Evolutionary conservation across 2,888 invertebrate species (phyloP).

Genomic region (Caenorhabditis drosophilae): DNA sequence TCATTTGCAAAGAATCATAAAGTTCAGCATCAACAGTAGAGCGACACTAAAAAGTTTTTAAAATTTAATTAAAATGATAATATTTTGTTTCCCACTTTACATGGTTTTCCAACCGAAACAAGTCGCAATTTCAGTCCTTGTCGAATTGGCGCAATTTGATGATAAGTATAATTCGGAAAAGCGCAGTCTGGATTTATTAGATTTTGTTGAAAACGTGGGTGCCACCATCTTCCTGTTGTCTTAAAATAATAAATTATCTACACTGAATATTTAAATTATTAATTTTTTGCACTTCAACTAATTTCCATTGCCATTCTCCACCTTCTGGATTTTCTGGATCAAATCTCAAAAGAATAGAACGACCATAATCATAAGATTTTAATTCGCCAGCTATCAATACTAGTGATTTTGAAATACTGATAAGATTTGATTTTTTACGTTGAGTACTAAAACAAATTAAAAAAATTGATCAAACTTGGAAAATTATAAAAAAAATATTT

Average conservation of each 20-base stretch:
- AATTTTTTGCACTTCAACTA: too few relatives aligned
- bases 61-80: too few relatives aligned
- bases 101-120: constrained; percentile 12
- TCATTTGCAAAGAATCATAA: neutral
- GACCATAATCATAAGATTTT: constrained; percentile 5
- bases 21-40: too few relatives aligned
- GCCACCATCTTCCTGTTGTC: constrained; percentile 15
- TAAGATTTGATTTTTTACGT: constrained; percentile 4
- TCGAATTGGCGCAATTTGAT: constrained; percentile 9
- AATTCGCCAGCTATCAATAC: constrained; percentile 16
- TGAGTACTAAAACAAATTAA: constrained; percentile 7
- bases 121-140: constrained; percentile 6
- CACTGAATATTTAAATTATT: too few relatives aligned
- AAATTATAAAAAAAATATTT: neutral
- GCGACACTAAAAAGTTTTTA: too few relatives aligned
- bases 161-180: constrained; percentile 9
- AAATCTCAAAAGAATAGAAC: neutral
- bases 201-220: neutral
- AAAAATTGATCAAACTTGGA: neutral
- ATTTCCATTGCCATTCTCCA: constrained; percentile 3
- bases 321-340: neutral
- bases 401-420: constrained; percentile 1
- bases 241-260: too few relatives aligned
- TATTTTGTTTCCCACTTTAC: neutral
- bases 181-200: neutral